Conservation (phyloP, 2,113 vertebrate species). For the Varanus komodoensis region DNA sequence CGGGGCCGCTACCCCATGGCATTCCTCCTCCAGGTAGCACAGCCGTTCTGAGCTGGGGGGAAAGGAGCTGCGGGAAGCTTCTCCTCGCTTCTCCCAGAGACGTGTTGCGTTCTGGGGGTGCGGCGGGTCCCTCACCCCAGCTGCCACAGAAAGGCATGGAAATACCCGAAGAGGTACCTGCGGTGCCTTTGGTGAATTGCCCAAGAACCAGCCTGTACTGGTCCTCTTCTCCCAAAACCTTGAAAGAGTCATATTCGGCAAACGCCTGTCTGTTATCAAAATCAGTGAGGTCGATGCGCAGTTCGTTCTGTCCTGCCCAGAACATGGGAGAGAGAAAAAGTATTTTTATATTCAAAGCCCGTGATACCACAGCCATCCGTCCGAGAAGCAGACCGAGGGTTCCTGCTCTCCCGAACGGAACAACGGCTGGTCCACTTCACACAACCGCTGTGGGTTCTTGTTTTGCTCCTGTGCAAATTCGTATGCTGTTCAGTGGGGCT, state of each 20-base stretch:
- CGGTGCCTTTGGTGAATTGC: constrained; percentile 43
- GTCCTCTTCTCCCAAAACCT: constrained; percentile 18
- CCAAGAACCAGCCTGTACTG: constrained; percentile 49
- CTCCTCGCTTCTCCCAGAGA: background rate
- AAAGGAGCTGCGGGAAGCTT: background rate
- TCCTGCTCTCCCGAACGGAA: background rate
- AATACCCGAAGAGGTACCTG: constrained; percentile 28
- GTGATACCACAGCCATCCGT: background rate
- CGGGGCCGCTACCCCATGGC: too few relatives aligned
- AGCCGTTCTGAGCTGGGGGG: too few relatives aligned
- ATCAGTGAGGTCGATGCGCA: constrained; percentile 49
- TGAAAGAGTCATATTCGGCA: constrained; percentile 37
- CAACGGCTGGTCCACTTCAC: background rate
- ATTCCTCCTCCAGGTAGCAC: too few relatives aligned
- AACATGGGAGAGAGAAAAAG: background rate
- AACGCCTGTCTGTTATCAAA: constrained; percentile 34
- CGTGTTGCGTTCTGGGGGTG: background rate
- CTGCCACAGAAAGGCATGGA: background rate
- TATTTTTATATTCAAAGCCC: background rate
- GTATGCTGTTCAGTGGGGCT: background rate
- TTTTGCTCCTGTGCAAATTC: too few relatives aligned
- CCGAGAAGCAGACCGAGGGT: background rate
- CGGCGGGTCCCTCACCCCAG: background rate
- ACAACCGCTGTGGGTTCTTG: background rate
- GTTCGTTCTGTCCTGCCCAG: constrained; percentile 7